phyloP scores from a whole-genome alignment of 2,888 invertebrate species.

The Melinaea menophilus region DNA sequence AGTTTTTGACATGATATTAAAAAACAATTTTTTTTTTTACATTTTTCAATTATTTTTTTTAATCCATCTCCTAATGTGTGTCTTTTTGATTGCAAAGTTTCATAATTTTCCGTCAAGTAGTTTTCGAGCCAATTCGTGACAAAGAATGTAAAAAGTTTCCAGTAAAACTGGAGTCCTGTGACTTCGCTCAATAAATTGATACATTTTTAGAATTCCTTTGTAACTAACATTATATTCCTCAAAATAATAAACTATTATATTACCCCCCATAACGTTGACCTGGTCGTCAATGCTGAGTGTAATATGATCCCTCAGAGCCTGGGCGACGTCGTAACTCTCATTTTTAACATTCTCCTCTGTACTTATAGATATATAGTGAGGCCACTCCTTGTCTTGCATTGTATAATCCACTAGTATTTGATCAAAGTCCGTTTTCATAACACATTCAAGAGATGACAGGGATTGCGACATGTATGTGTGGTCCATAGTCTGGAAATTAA shows the following conservation, averaged over 20 bases:
- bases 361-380: slow-evolving; percentile 46
- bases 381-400: slow-evolving; percentile 36
- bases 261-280: slow-evolving; percentile 51
- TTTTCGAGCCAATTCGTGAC: too few relatives aligned
- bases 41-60: too few relatives aligned
- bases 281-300: slow-evolving; percentile 53
- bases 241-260: not conserved
- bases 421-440: slow-evolving; percentile 56
- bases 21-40: too few relatives aligned
- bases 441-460: slow-evolving; percentile 50
- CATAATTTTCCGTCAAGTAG: too few relatives aligned
- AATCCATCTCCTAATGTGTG: too few relatives aligned
- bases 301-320: slow-evolving; percentile 49
- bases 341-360: slow-evolving; percentile 44
- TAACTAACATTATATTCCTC: too few relatives aligned
- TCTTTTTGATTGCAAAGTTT: too few relatives aligned
- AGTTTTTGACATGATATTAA: too few relatives aligned
- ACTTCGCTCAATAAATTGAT: too few relatives aligned
- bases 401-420: slow-evolving; percentile 61
- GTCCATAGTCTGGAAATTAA: slow-evolving; percentile 49
- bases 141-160: too few relatives aligned
- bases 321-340: slow-evolving; percentile 53
- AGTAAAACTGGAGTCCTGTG: too few relatives aligned
- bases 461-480: slow-evolving; percentile 69
- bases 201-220: too few relatives aligned